These are phyloP conservation scores for Miichthys miiuy DNA, from an alignment of 2,797 vertebrate genomes.

Conservation along the genomic window DNA sequence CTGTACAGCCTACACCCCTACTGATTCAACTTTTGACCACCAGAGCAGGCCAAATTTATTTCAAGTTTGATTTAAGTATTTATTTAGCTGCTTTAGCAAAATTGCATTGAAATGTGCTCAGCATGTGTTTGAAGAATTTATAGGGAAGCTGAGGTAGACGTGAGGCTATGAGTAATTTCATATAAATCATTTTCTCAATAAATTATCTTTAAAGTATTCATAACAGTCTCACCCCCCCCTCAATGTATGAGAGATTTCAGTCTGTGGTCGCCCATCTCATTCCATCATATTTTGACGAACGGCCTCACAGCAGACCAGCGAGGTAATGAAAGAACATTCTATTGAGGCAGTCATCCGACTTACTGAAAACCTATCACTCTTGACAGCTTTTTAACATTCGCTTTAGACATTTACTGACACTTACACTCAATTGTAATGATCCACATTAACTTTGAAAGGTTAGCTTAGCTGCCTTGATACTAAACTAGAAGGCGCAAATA, in stretches of 20 bases:
- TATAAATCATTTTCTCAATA: background rate
- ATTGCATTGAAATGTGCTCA: background rate
- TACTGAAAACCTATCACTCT: background rate
- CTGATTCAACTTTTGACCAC: conserved; percentile 36
- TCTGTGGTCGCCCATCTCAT: conserved; percentile 9
- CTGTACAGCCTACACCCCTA: conserved; percentile 24
- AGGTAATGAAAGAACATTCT: conserved; percentile 5
- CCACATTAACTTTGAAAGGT: background rate
- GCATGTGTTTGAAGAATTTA: background rate
- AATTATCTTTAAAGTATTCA: conserved; percentile 23
- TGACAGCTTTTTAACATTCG: conserved; percentile 2
- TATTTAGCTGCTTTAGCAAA: conserved; percentile 3
- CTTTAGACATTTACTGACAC: conserved; percentile 1
- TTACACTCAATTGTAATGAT: background rate
- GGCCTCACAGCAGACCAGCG: background rate
- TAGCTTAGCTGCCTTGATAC: background rate
- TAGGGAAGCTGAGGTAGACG: background rate
- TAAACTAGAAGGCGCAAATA: background rate
- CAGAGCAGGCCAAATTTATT: conserved; percentile 24
- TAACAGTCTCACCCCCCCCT: background rate
- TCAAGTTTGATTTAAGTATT: conserved; percentile 12
- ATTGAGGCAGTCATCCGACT: background rate
- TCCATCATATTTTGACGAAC: background rate
- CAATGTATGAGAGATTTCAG: background rate
- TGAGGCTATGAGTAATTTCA: background rate